Evolutionary conservation across 2,797 vertebrate genomes (phyloP), one percentile per base, ranked within the genome.

Genomic region (Dicrostonyx torquatus): DNA sequence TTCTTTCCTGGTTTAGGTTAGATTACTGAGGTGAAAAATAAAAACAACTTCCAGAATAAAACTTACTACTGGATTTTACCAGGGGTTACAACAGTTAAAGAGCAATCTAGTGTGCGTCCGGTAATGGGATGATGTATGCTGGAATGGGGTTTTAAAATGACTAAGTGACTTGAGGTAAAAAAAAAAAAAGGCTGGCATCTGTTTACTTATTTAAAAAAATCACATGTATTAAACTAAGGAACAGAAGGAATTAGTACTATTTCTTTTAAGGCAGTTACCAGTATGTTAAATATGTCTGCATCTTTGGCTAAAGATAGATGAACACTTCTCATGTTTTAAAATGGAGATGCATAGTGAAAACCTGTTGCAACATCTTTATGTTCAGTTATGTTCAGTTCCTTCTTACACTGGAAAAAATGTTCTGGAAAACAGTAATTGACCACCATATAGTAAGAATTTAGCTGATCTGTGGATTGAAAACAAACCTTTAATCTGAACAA

Each of bases 241-340:
- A 79, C 26, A 89, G 60, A 95, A 94, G 85, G 14, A 90, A 22
- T 60, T 85, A 87, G 76, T 68, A 85, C 15, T 87, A 17, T 10
- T 64, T 48, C 37, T 91, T 72, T 77, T 75, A 94, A 90, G 68
- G 43, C 4, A 92, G 82, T 68, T 68, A 73, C n/a, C 84, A 90
- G 83, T 93, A 79, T 53, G 64, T 87, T 96, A 91, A 58, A 93
- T 62, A 93, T 95, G 45, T 53, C 80, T 80, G 4, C 53, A 70
- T 89, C 78, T 97, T 97, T 79, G 45, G 91, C 78, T 89, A 92
- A 96, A 96, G 94, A 66, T 87, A 95, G 93, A 97, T 97, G 82
- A 97, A 97, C 17, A 72, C 80, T 82, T 80, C 70, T 95, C 79
- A 66, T 85, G 40, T 97, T 97, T 97, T 97, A 96, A 97, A 92